These are phyloP conservation scores for Peucedramus taeniatus DNA, from an alignment of 2,113 vertebrate species.

Conservation along the genomic window DNA sequence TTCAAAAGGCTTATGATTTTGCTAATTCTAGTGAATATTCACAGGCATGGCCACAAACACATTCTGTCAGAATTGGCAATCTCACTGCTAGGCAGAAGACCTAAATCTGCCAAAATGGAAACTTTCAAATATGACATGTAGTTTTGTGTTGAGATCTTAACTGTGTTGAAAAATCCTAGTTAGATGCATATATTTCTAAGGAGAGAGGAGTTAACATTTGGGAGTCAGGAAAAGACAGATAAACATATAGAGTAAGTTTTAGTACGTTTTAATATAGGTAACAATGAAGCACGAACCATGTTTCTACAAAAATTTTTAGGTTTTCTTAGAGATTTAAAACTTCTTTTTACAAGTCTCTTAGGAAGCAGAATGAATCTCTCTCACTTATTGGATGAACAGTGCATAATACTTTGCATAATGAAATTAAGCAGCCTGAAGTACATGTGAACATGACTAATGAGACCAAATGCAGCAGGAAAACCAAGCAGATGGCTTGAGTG, in stretches of 20 bases:
- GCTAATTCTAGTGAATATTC: background rate
- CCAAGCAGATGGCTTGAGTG: slow-evolving; percentile 29
- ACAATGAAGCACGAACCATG: background rate
- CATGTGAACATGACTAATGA: slow-evolving; percentile 50
- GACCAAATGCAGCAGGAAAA: slow-evolving; percentile 51
- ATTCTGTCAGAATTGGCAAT: background rate
- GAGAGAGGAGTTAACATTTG: background rate
- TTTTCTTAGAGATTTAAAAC: slow-evolving; percentile 24
- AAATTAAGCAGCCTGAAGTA: slow-evolving; percentile 64
- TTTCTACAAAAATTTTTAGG: slow-evolving; percentile 34
- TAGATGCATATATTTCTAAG: background rate
- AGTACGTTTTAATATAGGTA: background rate
- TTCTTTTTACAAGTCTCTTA: slow-evolving; percentile 26
- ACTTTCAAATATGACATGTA: background rate
- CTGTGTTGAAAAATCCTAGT: background rate
- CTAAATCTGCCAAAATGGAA: background rate
- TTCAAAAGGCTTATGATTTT: background rate
- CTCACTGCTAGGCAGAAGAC: background rate
- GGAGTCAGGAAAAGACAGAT: background rate
- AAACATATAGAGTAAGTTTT: background rate
- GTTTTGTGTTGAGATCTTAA: background rate
- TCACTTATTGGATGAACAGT: slow-evolving; percentile 42
- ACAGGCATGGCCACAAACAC: background rate
- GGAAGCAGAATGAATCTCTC: slow-evolving; percentile 1
- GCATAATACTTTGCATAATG: slow-evolving; percentile 42